A percentile compares a stretch with the other conserved stretches of the same genome.
Conservation (phyloP, 2,888 invertebrate species). For the Eristalis intricaria region DNA sequence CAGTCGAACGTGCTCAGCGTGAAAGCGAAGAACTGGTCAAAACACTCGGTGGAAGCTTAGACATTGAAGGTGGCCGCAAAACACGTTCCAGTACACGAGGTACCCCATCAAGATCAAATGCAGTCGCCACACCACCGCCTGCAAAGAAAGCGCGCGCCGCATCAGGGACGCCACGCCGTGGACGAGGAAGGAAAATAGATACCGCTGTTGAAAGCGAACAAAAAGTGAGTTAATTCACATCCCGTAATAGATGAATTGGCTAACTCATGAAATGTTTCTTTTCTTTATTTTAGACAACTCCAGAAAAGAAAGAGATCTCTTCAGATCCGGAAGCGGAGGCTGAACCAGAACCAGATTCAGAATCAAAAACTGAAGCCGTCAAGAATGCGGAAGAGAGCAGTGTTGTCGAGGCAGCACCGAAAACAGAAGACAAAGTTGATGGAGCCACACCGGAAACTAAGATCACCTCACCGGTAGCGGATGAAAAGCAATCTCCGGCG, state of each 20-base stretch:
- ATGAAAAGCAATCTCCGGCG: constrained; percentile 52
- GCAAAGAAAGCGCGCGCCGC: constrained; percentile 77
- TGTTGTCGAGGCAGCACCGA: constrained; percentile 33
- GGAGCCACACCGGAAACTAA: constrained; percentile 1
- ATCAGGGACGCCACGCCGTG: constrained; percentile 75
- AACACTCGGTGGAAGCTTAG: constrained; percentile 80
- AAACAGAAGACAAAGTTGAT: constrained; percentile 32
- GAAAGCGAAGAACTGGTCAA: constrained; percentile 81
- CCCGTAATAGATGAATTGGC: neutral
- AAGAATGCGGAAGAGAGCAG: constrained; percentile 61
- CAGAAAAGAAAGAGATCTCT: constrained; percentile 58
- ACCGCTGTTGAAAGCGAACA: constrained; percentile 73
- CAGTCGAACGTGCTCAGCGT: constrained; percentile 80
- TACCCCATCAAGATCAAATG: constrained; percentile 76
- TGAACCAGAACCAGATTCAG: neutral
- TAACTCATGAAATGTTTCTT: neutral
- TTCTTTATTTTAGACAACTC: constrained; percentile 37
- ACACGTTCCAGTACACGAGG: constrained; percentile 80
- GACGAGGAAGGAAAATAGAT: constrained; percentile 79
- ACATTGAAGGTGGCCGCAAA: constrained; percentile 79
- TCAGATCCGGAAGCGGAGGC: constrained; percentile 47
- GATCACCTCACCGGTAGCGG: constrained; percentile 42
- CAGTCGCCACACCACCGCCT: constrained; percentile 78
- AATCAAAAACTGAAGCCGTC: neutral
- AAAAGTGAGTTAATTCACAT: constrained; percentile 40